Base-by-base conservation (phyloP, 1,140 invertebrate genomes). In the Zaprionus kolodkinae region DNA sequence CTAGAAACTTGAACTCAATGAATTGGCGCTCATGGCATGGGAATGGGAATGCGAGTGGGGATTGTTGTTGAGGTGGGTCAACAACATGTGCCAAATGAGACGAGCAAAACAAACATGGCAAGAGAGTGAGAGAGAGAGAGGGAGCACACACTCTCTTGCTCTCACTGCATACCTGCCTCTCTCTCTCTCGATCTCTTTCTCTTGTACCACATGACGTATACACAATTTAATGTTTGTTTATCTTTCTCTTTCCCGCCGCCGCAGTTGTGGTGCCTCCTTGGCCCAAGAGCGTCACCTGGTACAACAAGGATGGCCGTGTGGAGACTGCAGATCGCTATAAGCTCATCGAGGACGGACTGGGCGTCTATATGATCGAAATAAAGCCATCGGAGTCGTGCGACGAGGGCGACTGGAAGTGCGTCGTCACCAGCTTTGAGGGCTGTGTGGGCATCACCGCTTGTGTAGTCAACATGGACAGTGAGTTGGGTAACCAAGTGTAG, bases 361-460 rank as follows among this genome's bases (percentile, higher is more conserved):
- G 97, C 36, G 95, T 95, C 6, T 97, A 96, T 87, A 95, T 95
- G 76, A 92, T 97, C 13, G 95, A 96, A 91, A 94, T 97, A 1
- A 94, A 94, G 50, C 94, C 95, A 0, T 94, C 96, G 0, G 96
- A 97, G 92, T 95, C 95, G 45, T 94, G 94, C 63, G 97, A 98
- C 85, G 96, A 97, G 76, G 97, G 97, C 9, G 96, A 97, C 84
- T 98, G 97, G 97, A 97, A 97, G 92, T 97, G 96, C 82, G 96
- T 97, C 2, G 96, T 96, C 6, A 96, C 95, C 1, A 96, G 95
- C 84, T 81, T 93, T 1, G 94, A 95, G n/a, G 96, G 96, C 57
- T 94, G 95, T 40, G 95, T 96, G 61, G 95, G 96, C 59, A 95
- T 97, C 57, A 94, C 96, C 1, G 94, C 95, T 1, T 96, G 95